phyloP scores from a whole-genome alignment of 2,888 invertebrate genomes.

The Callyntrura sp. region DNA sequence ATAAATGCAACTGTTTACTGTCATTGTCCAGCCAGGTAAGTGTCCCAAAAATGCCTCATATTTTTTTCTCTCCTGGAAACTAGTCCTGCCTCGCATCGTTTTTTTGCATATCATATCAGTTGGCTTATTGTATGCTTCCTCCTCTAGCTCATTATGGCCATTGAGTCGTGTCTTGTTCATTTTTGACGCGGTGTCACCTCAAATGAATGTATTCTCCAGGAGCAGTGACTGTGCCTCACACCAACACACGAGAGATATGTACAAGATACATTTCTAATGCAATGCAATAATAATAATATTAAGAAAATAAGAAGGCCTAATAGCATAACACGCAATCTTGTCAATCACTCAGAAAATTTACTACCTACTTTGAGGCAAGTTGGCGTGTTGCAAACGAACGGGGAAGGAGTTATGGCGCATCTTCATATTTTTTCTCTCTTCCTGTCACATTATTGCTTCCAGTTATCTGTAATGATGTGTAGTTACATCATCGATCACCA shows the following conservation, averaged over 20 bases:
- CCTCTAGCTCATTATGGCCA: conserved; percentile 51
- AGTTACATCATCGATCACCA: conserved; percentile 61
- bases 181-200: conserved; percentile 26
- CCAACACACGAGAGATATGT: background rate
- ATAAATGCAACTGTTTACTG: conserved; percentile 41
- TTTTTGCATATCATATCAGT: conserved; percentile 54
- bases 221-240: no score
- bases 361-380: background rate
- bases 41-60: no score
- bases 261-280: no score
- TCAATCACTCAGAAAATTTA: no score
- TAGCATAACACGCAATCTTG: no score
- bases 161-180: conserved; percentile 20
- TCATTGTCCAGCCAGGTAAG: conserved; percentile 2
- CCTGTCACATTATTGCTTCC: conserved; percentile 30
- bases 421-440: no score
- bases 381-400: background rate
- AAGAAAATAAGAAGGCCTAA: no score
- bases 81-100: background rate
- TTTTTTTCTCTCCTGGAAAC: background rate
- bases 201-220: conserved; percentile 15
- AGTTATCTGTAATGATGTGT: conserved; percentile 53
- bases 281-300: no score
- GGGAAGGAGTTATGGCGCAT: background rate
- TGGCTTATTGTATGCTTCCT: background rate